phyloP scores from a whole-genome alignment of 2,888 invertebrate genomes.

The Leptodirus hochenwartii region DNA sequence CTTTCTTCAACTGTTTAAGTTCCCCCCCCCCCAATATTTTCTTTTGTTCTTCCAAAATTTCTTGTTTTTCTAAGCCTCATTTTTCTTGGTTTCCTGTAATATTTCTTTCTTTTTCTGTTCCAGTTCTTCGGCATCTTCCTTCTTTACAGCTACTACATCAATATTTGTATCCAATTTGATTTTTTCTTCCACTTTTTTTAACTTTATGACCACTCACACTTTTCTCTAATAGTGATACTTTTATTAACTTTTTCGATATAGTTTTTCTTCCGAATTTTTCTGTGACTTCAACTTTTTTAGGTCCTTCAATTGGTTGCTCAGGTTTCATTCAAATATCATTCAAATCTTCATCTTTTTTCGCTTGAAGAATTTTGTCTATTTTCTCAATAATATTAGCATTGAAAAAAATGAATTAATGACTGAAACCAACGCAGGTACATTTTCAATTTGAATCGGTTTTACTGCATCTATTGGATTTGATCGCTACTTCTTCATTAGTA shows the following conservation, averaged over 20 bases:
- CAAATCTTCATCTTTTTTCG: conserved; percentile 5
- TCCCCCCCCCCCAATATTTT: conserved; percentile 41
- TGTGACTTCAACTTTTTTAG: conserved; percentile 18
- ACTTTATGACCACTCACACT: conserved; percentile 5
- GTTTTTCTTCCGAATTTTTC: conserved; percentile 14
- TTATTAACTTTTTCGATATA: conserved; percentile 9
- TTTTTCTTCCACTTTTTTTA: conserved; percentile 18
- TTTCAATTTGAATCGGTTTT: conserved; percentile 1
- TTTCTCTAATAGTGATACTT: conserved; percentile 4
- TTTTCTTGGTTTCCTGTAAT: conserved; percentile 5
- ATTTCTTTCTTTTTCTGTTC: too few species aligned
- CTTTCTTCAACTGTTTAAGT: conserved; percentile 23
- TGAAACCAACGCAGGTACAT: not conserved
- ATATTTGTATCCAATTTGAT: conserved; percentile 23
- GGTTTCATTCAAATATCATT: conserved; percentile 20
- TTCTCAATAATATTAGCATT: not conserved
- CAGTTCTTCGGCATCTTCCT: conserved; percentile 27
- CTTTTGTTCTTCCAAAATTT: conserved; percentile 49
- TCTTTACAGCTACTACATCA: conserved; percentile 27
- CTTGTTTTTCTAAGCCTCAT: conserved; percentile 35
- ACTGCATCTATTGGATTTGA: conserved; percentile 19
- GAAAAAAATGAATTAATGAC: not conserved
- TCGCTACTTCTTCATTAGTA: conserved; percentile 43
- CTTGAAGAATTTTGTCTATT: not conserved
- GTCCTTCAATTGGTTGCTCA: conserved; percentile 18